Percentiles rank a stretch among this genome's conserved stretches.
Conservation (phyloP, 2,888 invertebrate genomes). For the Alviniconcha strummeri region DNA sequence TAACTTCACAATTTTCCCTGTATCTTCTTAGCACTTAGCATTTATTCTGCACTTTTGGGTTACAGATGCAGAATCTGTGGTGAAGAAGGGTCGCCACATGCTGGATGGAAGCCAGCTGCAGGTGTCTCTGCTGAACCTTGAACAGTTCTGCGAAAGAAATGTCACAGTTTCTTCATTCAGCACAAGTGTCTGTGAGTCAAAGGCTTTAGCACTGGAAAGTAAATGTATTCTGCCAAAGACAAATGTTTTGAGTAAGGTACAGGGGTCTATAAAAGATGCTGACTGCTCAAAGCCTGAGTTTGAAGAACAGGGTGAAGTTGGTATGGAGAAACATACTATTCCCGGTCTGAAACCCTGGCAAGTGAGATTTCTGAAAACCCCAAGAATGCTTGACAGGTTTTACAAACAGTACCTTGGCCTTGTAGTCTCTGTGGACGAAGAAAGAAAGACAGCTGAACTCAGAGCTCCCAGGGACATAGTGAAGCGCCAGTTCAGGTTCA, state of each 20-base stretch:
- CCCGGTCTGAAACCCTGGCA: slow-evolving; percentile 4
- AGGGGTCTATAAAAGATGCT: too few species aligned
- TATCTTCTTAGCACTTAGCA: too few species aligned
- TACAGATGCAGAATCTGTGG: slow-evolving; percentile 13
- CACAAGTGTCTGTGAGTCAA: not conserved
- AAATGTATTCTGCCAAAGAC: not conserved
- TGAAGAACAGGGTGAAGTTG: too few species aligned
- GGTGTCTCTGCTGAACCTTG: not conserved
- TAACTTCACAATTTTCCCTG: too few species aligned
- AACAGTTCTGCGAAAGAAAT: too few species aligned
- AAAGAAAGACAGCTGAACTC: not conserved
- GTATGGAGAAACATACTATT: not conserved
- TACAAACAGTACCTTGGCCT: not conserved
- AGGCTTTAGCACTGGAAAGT: not conserved
- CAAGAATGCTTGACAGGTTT: not conserved
- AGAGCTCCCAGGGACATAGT: not conserved
- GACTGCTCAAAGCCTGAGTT: not conserved
- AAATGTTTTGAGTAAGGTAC: too few species aligned
- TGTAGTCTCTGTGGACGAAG: not conserved
- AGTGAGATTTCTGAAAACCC: slow-evolving; percentile 1
- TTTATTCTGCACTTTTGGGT: too few species aligned
- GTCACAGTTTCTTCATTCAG: not conserved
- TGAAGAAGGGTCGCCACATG: not conserved
- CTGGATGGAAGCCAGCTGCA: slow-evolving; percentile 3
- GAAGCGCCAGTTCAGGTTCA: too few species aligned